phyloP scores from a whole-genome alignment of 2,888 invertebrate species.

The Drosophila vallismaia region DNA sequence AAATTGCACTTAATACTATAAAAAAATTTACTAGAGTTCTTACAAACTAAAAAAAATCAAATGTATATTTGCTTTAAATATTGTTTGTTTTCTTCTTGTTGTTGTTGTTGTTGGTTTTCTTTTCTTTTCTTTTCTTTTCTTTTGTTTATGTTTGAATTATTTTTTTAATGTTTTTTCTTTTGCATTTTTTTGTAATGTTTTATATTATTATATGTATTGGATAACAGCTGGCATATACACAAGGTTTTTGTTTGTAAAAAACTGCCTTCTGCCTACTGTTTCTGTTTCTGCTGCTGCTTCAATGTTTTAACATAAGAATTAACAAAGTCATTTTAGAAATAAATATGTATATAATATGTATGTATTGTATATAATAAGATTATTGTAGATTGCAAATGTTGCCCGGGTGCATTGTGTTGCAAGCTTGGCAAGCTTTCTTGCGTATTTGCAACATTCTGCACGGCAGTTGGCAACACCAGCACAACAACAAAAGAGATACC shows the following conservation, averaged over 20 bases:
- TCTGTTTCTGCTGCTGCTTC: constrained; percentile 10
- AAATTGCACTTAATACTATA: constrained; percentile 78
- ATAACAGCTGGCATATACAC: constrained; percentile 36
- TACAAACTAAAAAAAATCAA: constrained; percentile 81
- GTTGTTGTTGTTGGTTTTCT: constrained; percentile 23
- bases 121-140: constrained; percentile 31
- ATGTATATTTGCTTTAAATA: constrained; percentile 77
- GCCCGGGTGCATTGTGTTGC: constrained; percentile 73
- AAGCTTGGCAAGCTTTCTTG: background rate
- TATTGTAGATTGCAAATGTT: constrained; percentile 79
- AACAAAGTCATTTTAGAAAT: constrained; percentile 78
- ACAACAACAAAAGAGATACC: constrained; percentile 78
- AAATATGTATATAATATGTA: constrained; percentile 66
- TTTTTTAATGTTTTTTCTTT: constrained; percentile 48
- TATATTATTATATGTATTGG: constrained; percentile 12
- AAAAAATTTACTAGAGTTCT: constrained; percentile 82
- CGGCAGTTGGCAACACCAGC: constrained; percentile 79
- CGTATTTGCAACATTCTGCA: constrained; percentile 67
- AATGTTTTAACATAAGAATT: constrained; percentile 70
- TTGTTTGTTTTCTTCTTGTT: constrained; percentile 42
- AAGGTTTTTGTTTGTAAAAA: constrained; percentile 38
- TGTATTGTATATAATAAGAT: constrained; percentile 48
- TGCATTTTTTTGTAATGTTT: constrained; percentile 41
- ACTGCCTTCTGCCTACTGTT: constrained; percentile 15
- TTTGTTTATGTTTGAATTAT: constrained; percentile 37